Percentiles rank a stretch among this genome's conserved stretches.
phyloP scores from a whole-genome alignment of 1,140 invertebrate species.

The Camponotus floridanus region DNA sequence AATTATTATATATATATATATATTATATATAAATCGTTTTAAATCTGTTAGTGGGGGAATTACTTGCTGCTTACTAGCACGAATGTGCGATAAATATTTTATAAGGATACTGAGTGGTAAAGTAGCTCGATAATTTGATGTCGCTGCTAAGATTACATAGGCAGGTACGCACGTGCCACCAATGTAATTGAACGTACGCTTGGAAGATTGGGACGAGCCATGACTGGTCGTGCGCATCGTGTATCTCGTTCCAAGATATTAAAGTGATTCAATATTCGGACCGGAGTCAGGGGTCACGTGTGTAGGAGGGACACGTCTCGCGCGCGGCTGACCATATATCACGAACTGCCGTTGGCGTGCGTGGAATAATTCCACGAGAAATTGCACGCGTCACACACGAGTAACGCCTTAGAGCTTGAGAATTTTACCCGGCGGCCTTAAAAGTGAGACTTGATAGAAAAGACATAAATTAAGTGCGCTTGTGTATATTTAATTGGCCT shows the following conservation, averaged over 20 bases:
- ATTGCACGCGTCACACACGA: conserved; percentile 71
- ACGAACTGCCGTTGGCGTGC: conserved; percentile 72
- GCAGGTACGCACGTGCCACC: conserved; percentile 51
- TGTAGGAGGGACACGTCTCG: conserved; percentile 76
- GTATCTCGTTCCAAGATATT: conserved; percentile 74
- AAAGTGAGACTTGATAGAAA: conserved; percentile 55
- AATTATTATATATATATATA: neutral
- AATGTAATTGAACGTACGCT: conserved; percentile 26
- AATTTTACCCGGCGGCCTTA: conserved; percentile 44
- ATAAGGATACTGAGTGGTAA: conserved; percentile 24
- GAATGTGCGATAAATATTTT: conserved; percentile 24
- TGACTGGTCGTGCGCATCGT: conserved; percentile 49
- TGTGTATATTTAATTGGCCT: conserved; percentile 3
- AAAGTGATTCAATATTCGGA: conserved; percentile 80
- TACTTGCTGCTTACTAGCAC: conserved; percentile 18
- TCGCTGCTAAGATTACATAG: conserved; percentile 37
- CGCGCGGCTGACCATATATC: conserved; percentile 74
- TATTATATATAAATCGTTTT: neutral
- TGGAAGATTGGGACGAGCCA: conserved; percentile 47
- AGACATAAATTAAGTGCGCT: conserved; percentile 51
- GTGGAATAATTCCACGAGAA: conserved; percentile 76
- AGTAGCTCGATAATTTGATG: conserved; percentile 38
- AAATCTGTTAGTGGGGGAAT: conserved; percentile 11
- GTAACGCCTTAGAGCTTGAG: conserved; percentile 63
- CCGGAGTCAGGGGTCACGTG: conserved; percentile 71